Base-by-base conservation (phyloP, 2,888 invertebrate genomes). In the Ceriagrion tenellum region DNA sequence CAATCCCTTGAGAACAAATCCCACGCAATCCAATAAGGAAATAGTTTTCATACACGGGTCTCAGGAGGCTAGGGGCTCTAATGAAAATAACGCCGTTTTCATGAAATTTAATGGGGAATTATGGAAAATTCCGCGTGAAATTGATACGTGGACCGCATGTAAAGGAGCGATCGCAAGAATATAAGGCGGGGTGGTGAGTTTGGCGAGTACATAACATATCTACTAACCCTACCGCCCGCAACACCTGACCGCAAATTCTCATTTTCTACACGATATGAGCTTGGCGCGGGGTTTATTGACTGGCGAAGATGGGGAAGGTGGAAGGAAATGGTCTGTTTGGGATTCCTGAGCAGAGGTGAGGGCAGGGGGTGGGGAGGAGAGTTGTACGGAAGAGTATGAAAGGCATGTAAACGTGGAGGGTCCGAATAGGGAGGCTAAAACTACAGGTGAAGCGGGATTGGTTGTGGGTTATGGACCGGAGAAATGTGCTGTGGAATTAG, bases 181-280 rank as follows among this genome's bases (percentile, higher is more conserved):
- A 81, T 30, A 81, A 8, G 30, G 74, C 13, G 12, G 0, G 81
- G 30, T 13, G n/a, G 69, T 0, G 69, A n/a, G 69, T 23, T n/a
- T 35, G 81, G 20, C n/a, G n/a, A 69, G 8, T 35, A 81, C 35
- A 8, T 47, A 47, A 30, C 81, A 81, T 81, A 81, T 81, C 81
- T 35, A 81, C 12, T 81, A 13, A 8, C 30, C 81, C 35, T 81
- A 13, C 20, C 4, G 59, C 35, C 81, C 81, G 12, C 81, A 30
- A 81, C 81, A 81, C 81, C 81, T 81, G 81, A 81, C 81, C 81
- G 81, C 81, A 81, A 81, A 81, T 81, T 81, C 81, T 81, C 81
- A 81, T 81, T 81, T 81, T 81, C 81, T 81, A 35, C 35, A 81
- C 81, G 81, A 81, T 81, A 81, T 81, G 35, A 81, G 81, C 81